Percentiles rank a stretch among this genome's conserved stretches.
phyloP scores from a whole-genome alignment of 1,140 invertebrate species.

The Aphis craccivora region DNA sequence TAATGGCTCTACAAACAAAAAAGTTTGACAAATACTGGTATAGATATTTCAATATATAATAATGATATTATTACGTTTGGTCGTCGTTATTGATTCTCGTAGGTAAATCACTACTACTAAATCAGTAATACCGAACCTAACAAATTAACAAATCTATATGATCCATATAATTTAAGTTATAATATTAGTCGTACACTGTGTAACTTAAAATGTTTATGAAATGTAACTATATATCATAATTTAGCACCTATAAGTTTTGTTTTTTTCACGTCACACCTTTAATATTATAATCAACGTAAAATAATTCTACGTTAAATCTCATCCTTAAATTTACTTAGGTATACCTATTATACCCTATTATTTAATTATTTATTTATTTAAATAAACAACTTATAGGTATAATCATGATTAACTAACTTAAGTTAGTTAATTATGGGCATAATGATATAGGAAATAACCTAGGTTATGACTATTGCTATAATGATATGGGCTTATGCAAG shows the following conservation, averaged over 20 bases:
- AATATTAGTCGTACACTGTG: neutral
- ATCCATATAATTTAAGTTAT: neutral
- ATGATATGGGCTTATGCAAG: too few relatives aligned
- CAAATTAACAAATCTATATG: too few relatives aligned
- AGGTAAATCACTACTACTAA: neutral
- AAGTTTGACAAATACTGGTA: neutral
- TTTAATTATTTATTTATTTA: neutral
- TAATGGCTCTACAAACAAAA: neutral
- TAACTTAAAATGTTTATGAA: neutral
- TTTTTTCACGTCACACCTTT: neutral
- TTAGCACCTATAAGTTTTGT: neutral
- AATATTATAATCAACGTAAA: neutral
- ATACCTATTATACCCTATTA: too few relatives aligned
- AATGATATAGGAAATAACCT: too few relatives aligned
- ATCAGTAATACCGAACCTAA: too few relatives aligned
- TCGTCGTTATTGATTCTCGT: neutral
- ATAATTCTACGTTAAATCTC: neutral
- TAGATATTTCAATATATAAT: neutral
- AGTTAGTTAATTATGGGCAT: too few relatives aligned
- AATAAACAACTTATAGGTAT: too few relatives aligned
- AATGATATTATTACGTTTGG: neutral
- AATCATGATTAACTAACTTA: too few relatives aligned
- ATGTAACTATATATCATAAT: neutral
- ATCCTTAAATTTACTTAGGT: neutral
- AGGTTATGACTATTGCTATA: too few relatives aligned